A percentile compares a stretch with the other conserved stretches of the same genome.
Evolutionary conservation across 2,113 vertebrate genomes (phyloP).

Genomic region (Cygnus atratus): DNA sequence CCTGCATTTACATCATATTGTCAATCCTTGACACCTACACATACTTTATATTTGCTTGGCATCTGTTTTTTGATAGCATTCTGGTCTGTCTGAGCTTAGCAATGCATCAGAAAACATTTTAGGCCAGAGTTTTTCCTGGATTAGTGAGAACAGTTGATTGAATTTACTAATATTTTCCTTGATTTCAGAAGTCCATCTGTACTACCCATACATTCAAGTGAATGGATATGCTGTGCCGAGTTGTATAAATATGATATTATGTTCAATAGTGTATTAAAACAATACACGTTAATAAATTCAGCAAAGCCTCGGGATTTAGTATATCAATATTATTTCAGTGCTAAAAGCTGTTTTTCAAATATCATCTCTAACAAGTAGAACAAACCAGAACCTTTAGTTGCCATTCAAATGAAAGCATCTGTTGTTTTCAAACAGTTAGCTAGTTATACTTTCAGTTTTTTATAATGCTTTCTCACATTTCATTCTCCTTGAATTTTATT

Average conservation of each 20-base stretch:
- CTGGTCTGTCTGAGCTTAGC: not conserved
- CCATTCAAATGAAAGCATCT: not conserved
- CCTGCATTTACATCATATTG: not conserved
- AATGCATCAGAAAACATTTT: not conserved
- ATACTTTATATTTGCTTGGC: not conserved
- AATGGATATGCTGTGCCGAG: not conserved
- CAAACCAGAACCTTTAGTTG: not conserved
- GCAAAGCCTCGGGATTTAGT: not conserved
- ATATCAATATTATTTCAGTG: not conserved
- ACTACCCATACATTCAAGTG: not conserved
- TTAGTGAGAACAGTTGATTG: not conserved
- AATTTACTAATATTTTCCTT: not conserved
- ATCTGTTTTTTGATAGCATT: not conserved
- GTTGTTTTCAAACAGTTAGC: conserved; percentile 19
- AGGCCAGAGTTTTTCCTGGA: not conserved
- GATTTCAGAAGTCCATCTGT: not conserved
- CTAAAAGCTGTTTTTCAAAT: not conserved
- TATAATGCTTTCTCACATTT: not conserved
- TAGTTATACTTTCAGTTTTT: not conserved
- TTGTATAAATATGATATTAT: not conserved
- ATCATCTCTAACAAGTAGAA: not conserved
- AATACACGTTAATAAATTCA: not conserved
- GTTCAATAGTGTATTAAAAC: not conserved
- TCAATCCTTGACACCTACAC: not conserved
- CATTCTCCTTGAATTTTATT: conserved; percentile 9